Conservation (phyloP, 2,888 invertebrate genomes). For the Agrilus biguttatus region DNA sequence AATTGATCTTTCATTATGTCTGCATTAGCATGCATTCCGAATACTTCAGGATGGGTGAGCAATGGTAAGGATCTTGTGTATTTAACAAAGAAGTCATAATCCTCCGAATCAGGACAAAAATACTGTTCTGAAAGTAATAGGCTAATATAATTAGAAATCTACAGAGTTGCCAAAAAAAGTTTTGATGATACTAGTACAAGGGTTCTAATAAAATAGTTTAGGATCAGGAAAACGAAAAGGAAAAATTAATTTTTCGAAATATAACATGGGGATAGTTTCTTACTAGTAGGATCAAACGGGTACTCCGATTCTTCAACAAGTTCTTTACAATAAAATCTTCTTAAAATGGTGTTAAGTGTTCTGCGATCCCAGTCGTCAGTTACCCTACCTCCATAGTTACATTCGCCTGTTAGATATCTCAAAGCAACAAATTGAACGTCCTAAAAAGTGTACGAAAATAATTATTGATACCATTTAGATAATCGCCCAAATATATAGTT, state of each 20-base stretch:
- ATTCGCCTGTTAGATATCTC: conserved; percentile 83
- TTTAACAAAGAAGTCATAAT: conserved; percentile 53
- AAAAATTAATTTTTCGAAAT: too few species aligned
- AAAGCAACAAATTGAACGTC: conserved; percentile 77
- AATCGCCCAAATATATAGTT: conserved; percentile 11
- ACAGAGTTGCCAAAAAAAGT: too few species aligned
- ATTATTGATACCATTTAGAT: neutral
- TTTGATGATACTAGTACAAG: too few species aligned
- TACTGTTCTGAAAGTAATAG: conserved; percentile 40
- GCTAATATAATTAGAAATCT: conserved; percentile 2
- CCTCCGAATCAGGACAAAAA: conserved; percentile 56
- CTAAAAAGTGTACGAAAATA: conserved; percentile 21
- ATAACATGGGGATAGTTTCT: conserved; percentile 1
- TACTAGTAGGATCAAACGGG: conserved; percentile 51
- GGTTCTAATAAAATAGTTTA: too few species aligned
- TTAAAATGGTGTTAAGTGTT: conserved; percentile 66
- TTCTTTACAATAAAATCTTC: conserved; percentile 60
- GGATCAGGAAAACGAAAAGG: too few species aligned
- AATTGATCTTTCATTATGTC: conserved; percentile 85
- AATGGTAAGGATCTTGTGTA: conserved; percentile 59
- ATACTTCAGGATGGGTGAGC: conserved; percentile 68
- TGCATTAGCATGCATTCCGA: conserved; percentile 87
- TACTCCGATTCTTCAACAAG: conserved; percentile 50
- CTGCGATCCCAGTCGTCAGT: conserved; percentile 93
- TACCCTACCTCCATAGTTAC: conserved; percentile 91